Evolutionary conservation across 2,113 vertebrate species (phyloP).

Genomic region (Cyphomyrus discorhynchus): DNA sequence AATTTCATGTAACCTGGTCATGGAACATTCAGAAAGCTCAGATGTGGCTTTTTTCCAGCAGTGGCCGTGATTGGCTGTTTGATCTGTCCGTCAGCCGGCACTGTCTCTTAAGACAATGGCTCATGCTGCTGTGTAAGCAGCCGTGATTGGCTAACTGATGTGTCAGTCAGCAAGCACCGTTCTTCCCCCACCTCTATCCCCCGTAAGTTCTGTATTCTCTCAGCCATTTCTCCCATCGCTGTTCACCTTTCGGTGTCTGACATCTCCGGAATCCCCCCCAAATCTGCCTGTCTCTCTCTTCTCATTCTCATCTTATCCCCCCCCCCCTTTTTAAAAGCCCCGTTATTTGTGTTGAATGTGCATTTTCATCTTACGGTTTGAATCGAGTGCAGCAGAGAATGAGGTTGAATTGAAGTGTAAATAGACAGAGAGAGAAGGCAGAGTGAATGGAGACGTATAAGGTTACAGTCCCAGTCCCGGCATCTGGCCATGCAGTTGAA

Average conservation of each 20-base stretch:
- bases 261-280: neutral
- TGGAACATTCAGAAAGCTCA: neutral
- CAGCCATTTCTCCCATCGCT: neutral
- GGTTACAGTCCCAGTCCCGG: neutral
- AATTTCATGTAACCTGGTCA: neutral
- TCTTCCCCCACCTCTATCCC: neutral
- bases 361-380: neutral
- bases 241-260: neutral
- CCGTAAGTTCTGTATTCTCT: neutral
- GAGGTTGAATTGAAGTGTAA: neutral
- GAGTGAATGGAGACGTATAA: neutral
- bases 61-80: neutral
- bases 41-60: neutral
- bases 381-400: neutral
- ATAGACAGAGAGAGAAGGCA: too few relatives aligned
- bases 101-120: neutral
- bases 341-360: neutral
- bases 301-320: neutral
- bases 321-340: neutral
- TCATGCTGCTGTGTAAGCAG: neutral
- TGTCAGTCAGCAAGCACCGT: neutral
- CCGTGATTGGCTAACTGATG: neutral
- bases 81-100: neutral
- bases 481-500: neutral
- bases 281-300: neutral